These are phyloP conservation scores for Malurus alboscapulatus DNA, from an alignment of 2,113 vertebrate genomes.

Conservation along the genomic window DNA sequence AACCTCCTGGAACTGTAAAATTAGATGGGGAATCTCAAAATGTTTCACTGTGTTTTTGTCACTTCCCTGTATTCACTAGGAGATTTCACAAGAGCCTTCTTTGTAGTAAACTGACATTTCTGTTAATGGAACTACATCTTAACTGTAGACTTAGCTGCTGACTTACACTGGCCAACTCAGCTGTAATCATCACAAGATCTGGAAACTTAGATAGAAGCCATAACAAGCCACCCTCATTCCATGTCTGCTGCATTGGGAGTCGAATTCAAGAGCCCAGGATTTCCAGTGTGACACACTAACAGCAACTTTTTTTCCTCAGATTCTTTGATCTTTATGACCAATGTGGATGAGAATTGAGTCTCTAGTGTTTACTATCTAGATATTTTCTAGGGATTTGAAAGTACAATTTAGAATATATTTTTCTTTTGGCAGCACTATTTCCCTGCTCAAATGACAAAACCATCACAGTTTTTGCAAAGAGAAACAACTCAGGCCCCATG, in stretches of 20 bases:
- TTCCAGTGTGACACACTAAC: not conserved
- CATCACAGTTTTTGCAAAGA: not conserved
- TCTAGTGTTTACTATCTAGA: not conserved
- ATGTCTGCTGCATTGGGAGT: not conserved
- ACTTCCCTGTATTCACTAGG: slow-evolving; percentile 7
- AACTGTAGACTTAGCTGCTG: slow-evolving; percentile 18
- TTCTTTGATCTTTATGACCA: not conserved
- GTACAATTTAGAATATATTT: not conserved
- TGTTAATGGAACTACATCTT: slow-evolving; percentile 22
- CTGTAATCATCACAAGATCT: not conserved
- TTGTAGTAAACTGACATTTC: slow-evolving; percentile 44
- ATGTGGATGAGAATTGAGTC: not conserved
- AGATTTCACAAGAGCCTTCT: slow-evolving; percentile 37
- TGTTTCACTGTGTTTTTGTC: slow-evolving; percentile 24
- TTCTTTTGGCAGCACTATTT: not conserved
- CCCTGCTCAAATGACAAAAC: not conserved
- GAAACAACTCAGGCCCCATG: not conserved
- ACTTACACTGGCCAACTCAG: not conserved
- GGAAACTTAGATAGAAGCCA: not conserved
- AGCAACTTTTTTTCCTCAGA: not conserved
- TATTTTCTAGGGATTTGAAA: not conserved
- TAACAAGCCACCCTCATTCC: not conserved
- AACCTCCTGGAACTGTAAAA: slow-evolving; percentile 21
- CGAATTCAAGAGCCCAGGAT: not conserved
- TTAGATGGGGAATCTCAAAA: slow-evolving; percentile 25